phyloP scores from a whole-genome alignment of 2,888 invertebrate species.

The Sipha maydis region DNA sequence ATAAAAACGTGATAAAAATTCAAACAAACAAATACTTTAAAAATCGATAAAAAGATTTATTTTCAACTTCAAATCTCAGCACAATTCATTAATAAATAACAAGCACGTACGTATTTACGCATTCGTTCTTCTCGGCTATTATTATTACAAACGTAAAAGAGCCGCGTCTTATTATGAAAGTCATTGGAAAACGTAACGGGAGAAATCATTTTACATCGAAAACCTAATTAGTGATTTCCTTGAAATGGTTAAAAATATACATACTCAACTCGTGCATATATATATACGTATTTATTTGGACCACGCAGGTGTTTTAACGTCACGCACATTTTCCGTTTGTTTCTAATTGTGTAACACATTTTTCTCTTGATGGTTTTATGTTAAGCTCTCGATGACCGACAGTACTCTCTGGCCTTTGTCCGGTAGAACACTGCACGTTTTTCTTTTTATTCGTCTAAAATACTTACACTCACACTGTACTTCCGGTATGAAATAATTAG shows the following conservation, averaged over 20 bases:
- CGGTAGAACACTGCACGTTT: not conserved
- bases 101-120: not conserved
- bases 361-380: not conserved
- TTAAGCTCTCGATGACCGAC: not conserved
- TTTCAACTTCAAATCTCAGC: not conserved
- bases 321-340: not conserved
- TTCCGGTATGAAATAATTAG: not conserved
- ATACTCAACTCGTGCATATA: not conserved
- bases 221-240: not conserved
- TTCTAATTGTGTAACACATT: not conserved
- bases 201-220: not conserved
- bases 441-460: not conserved
- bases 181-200: conserved; percentile 1
- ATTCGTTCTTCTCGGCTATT: too few species aligned
- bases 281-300: not conserved
- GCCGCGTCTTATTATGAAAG: too few species aligned
- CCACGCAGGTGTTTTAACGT: not conserved
- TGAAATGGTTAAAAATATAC: not conserved
- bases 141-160: too few species aligned
- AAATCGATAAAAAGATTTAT: conserved; percentile 26
- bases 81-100: not conserved
- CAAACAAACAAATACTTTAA: conserved; percentile 31
- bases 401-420: not conserved
- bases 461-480: not conserved
- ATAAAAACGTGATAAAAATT: conserved; percentile 15